phyloP scores from a whole-genome alignment of 2,113 vertebrate species.

The Seriola rivoliana region DNA sequence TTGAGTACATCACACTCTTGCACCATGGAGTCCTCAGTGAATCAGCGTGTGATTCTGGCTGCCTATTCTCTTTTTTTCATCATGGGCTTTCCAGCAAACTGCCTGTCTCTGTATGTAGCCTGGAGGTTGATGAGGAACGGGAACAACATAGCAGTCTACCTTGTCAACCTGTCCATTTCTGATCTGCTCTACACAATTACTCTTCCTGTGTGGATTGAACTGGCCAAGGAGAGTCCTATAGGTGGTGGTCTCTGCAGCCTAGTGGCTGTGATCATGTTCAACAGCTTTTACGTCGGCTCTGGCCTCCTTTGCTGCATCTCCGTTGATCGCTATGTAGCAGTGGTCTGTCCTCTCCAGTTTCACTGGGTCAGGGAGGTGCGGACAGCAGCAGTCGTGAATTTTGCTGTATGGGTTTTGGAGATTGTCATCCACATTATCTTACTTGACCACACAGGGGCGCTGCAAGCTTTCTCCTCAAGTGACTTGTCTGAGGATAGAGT shows the following conservation, averaged over 20 bases:
- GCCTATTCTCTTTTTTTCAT: too few relatives aligned
- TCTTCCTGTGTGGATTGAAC: constrained; percentile 60
- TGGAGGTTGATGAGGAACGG: constrained; percentile 73
- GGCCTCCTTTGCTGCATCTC: constrained; percentile 93
- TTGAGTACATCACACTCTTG: too few relatives aligned
- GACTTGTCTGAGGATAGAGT: constrained; percentile 84
- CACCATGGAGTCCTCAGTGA: too few relatives aligned
- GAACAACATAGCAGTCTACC: constrained; percentile 87
- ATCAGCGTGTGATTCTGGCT: too few relatives aligned
- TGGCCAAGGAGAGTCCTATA: background rate
- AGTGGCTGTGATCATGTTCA: constrained; percentile 87
- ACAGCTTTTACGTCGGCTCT: constrained; percentile 92
- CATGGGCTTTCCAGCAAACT: too few relatives aligned
- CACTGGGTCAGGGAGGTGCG: constrained; percentile 83
- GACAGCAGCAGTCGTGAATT: constrained; percentile 79
- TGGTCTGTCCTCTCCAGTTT: constrained; percentile 88
- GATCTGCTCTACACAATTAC: constrained; percentile 88
- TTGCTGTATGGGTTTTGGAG: constrained; percentile 86
- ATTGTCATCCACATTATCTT: constrained; percentile 81
- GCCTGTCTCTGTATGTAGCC: too few relatives aligned
- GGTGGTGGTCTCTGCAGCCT: constrained; percentile 65
- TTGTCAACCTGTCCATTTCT: constrained; percentile 87
- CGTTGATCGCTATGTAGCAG: constrained; percentile 87
- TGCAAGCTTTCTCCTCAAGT: constrained; percentile 76
- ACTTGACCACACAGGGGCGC: constrained; percentile 77